Percentiles rank a stretch among this genome's conserved stretches.
phyloP scores from a whole-genome alignment of 1,140 invertebrate species.

The Ectropis grisescens region DNA sequence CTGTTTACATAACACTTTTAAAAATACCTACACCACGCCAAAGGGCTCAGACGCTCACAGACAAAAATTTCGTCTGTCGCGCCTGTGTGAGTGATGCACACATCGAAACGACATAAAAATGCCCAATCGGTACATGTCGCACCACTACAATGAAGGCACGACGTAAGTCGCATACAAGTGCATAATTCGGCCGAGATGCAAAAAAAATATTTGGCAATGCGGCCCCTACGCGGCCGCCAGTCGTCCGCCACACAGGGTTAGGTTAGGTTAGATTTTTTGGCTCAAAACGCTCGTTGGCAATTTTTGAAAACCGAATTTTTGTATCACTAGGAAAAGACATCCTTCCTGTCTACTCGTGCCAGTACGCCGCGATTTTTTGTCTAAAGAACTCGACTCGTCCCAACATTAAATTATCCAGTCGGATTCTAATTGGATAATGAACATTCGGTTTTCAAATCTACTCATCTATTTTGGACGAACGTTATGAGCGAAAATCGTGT shows the following conservation, averaged over 20 bases:
- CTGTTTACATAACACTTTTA: slow-evolving; percentile 67
- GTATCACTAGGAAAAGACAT: slow-evolving; percentile 45
- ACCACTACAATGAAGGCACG: slow-evolving; percentile 66
- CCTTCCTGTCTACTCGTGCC: slow-evolving; percentile 42
- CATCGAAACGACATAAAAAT: slow-evolving; percentile 46
- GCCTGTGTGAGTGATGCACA: slow-evolving; percentile 52
- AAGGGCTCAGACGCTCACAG: slow-evolving; percentile 55
- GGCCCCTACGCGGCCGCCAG: slow-evolving; percentile 66
- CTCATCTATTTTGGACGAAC: no score
- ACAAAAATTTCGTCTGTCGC: slow-evolving; percentile 38
- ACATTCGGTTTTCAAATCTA: no score
- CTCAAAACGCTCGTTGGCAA: slow-evolving; percentile 61
- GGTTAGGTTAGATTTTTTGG: slow-evolving; percentile 70
- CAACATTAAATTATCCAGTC: slow-evolving; percentile 26
- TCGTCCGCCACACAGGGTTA: slow-evolving; percentile 66
- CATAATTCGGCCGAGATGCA: slow-evolving; percentile 70
- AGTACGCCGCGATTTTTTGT: slow-evolving; percentile 56
- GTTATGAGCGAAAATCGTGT: slow-evolving; percentile 30
- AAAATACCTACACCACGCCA: slow-evolving; percentile 47
- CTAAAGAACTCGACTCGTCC: slow-evolving; percentile 39
- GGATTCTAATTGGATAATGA: slow-evolving; percentile 42
- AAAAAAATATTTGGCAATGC: slow-evolving; percentile 71
- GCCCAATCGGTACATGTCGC: slow-evolving; percentile 62
- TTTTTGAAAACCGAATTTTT: slow-evolving; percentile 57
- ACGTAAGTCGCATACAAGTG: slow-evolving; percentile 69